Conservation (phyloP, 2,113 vertebrate genomes). For the Lonchura striata region DNA sequence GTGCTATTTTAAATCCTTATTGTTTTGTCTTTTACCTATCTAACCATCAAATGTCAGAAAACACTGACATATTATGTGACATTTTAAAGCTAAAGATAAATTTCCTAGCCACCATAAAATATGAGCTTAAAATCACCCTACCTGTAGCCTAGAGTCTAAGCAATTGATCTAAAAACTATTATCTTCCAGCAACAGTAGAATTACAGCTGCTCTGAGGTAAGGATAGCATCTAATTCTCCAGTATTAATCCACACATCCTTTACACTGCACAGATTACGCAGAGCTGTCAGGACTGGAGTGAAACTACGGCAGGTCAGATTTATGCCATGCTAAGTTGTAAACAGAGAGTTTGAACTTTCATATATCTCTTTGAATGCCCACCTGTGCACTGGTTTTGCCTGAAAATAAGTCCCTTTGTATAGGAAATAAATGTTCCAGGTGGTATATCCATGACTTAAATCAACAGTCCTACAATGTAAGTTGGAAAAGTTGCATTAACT, state of each 20-base stretch:
- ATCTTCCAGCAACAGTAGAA: conserved; percentile 14
- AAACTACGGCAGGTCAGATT: conserved; percentile 19
- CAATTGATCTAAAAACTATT: conserved; percentile 52
- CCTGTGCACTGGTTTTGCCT: background rate
- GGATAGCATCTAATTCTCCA: conserved; percentile 33
- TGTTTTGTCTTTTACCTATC: background rate
- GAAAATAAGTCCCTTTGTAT: conserved; percentile 22
- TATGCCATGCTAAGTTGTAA: conserved; percentile 30
- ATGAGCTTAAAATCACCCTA: conserved; percentile 1
- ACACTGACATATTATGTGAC: background rate
- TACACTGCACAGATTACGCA: conserved; percentile 10
- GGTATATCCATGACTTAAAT: conserved; percentile 32
- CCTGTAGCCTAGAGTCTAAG: background rate
- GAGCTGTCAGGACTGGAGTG: background rate
- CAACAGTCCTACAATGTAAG: conserved; percentile 6
- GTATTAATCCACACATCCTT: conserved; percentile 35
- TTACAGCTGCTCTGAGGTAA: conserved; percentile 21
- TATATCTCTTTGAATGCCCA: conserved; percentile 41
- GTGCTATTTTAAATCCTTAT: background rate
- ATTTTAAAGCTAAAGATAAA: background rate
- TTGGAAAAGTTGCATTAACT: conserved; percentile 43
- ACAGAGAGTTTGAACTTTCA: conserved; percentile 25
- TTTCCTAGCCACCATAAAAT: background rate
- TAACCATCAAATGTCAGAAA: background rate
- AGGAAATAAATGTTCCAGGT: conserved; percentile 34